Evolutionary conservation across 2,797 vertebrate species (phyloP), one percentile per base, ranked within the genome.

Genomic region (Adrianichthys oophorus): DNA sequence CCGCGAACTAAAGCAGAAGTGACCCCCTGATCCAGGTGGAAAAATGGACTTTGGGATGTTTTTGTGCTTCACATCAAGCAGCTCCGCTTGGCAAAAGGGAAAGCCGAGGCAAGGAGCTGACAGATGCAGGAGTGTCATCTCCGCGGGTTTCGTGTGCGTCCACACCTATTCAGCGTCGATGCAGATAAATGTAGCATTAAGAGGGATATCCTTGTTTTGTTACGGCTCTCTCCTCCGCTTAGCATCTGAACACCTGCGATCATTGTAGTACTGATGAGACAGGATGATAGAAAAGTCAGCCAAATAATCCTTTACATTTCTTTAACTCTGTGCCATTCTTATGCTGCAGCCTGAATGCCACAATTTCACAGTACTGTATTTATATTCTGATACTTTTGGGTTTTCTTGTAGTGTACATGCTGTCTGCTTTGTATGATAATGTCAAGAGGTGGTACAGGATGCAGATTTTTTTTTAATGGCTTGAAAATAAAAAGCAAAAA

Each of bases 221-320:
- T 80, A 76, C 77, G 72, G 76, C 84, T 81, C 68, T 77, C 42
- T 65, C 19, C 61, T 75, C 65, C 62, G 77, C 69, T 83, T 81
- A 74, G 65, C 58, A 24, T 80, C 68, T 76, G 69, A 68, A 65
- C 53, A 59, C 21, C 24, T 69, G 66, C 68, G 65, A 43, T 65
- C 3, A 57, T 51, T 59, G 56, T 78, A 79, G 79, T 61, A 12
- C 7, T 72, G 76, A 48, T 81, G 66, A 71, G 59, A 26, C 51
- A 72, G 72, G 73, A 46, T 62, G 78, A 68, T 61, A 56, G 24
- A 66, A 62, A 74, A 72, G 62, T 62, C 67, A 52, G 32, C 62
- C 60, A 56, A 65, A 21, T 68, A 78, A 70, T 84, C 85, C 87
- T 87, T 85, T 77, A 87, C 84, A 90, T 90, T 90, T 89, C 81